These are phyloP conservation scores for Petroica traversi DNA, from an alignment of 2,113 vertebrate species.

Conservation along the genomic window DNA sequence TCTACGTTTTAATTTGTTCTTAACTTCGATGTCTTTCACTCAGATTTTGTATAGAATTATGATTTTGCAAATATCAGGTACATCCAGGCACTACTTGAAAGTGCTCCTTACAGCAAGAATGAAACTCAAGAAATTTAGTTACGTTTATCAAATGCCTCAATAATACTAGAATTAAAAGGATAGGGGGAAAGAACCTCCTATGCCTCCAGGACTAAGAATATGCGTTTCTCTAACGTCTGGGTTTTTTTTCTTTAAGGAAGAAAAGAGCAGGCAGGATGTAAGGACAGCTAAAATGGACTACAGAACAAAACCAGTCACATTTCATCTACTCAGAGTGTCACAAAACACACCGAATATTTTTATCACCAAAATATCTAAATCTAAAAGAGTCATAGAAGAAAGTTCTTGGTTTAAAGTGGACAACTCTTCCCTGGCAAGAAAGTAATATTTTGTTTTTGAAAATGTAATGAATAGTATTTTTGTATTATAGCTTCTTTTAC, in stretches of 20 bases:
- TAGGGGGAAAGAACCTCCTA: neutral
- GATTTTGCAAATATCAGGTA: slow-evolving; percentile 29
- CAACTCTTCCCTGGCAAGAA: neutral
- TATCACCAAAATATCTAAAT: neutral
- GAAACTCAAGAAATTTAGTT: neutral
- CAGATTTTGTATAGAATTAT: neutral
- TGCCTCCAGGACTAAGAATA: neutral
- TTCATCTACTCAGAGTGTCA: neutral
- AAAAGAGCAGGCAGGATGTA: neutral
- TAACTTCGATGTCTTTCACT: slow-evolving; percentile 14
- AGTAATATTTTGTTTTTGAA: neutral
- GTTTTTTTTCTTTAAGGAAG: neutral
- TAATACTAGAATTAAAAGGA: slow-evolving; percentile 37
- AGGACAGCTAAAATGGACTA: neutral
- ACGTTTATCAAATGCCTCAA: slow-evolving; percentile 17
- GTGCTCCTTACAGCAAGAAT: neutral
- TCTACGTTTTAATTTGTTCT: neutral
- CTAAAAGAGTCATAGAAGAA: neutral
- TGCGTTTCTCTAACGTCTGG: neutral
- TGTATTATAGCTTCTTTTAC: neutral
- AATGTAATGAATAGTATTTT: slow-evolving; percentile 10
- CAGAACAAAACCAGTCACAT: slow-evolving; percentile 1
- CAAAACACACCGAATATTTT: slow-evolving; percentile 1
- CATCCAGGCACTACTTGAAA: slow-evolving; percentile 3
- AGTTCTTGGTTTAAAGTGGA: neutral